Evolutionary conservation across 2,797 vertebrate genomes (phyloP).

Genomic region (Melanogrammus aeglefinus): DNA sequence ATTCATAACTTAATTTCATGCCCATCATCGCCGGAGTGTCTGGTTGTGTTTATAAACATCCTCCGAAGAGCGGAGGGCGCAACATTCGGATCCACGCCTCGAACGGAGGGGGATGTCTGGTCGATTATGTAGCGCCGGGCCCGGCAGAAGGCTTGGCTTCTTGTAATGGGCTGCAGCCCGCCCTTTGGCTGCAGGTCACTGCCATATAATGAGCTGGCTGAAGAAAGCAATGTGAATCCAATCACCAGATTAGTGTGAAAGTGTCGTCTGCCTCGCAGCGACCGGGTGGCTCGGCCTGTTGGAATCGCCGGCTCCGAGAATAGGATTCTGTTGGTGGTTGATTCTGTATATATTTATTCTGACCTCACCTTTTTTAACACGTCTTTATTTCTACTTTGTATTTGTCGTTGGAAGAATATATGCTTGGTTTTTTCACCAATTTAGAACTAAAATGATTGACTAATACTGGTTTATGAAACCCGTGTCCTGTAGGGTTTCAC

Average conservation of each 20-base stretch:
- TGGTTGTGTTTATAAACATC: neutral
- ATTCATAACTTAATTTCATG: neutral
- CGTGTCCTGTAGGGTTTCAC: no score
- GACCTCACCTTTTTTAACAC: neutral
- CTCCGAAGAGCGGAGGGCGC: neutral
- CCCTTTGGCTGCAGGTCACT: conserved; percentile 45
- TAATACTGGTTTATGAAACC: neutral
- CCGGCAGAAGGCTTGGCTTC: conserved; percentile 55
- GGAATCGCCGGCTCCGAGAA: neutral
- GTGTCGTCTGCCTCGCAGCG: conserved; percentile 30
- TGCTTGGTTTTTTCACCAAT: neutral
- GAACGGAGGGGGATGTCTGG: conserved; percentile 1
- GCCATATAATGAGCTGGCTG: conserved; percentile 51
- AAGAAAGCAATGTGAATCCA: conserved; percentile 35
- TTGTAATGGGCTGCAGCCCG: conserved; percentile 45
- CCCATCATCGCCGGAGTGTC: neutral
- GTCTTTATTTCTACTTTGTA: neutral
- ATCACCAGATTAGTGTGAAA: conserved; percentile 40
- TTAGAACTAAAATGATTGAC: neutral
- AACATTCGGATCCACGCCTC: conserved; percentile 16
- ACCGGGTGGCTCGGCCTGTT: neutral
- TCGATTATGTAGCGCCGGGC: conserved; percentile 30
- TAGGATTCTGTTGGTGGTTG: neutral
- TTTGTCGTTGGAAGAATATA: neutral
- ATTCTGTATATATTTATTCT: neutral